phyloP scores from a whole-genome alignment of 2,888 invertebrate genomes.

The Morinoia aosen region DNA sequence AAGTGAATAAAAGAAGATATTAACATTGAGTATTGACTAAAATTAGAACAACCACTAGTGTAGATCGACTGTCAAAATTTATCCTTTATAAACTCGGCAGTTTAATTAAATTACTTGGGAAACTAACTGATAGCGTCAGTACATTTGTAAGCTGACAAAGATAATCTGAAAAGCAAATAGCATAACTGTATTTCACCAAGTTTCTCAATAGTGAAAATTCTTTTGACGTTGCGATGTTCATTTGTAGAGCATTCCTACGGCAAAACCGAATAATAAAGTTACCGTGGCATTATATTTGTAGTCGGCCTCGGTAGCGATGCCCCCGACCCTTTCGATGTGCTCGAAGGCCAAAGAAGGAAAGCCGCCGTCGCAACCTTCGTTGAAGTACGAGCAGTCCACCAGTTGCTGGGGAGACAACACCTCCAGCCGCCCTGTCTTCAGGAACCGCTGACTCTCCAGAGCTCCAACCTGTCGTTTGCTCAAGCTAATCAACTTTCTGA shows the following conservation, averaged over 20 bases:
- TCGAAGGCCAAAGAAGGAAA: neutral
- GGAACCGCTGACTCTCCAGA: neutral
- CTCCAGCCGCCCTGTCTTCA: neutral
- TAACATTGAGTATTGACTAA: neutral
- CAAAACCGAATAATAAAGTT: neutral
- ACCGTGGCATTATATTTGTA: neutral
- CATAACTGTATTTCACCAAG: neutral
- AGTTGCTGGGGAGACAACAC: neutral
- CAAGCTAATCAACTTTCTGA: no score
- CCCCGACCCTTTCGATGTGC: neutral
- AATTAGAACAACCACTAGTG: neutral
- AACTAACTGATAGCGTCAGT: neutral
- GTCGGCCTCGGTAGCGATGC: neutral
- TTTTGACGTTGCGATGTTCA: no score
- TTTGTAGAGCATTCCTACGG: no score
- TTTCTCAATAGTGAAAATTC: neutral
- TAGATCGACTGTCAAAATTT: neutral
- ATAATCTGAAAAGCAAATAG: neutral
- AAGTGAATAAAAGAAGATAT: no score
- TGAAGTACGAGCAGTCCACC: neutral
- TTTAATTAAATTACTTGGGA: neutral
- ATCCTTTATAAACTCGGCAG: no score
- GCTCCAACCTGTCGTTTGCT: neutral
- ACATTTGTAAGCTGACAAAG: neutral
- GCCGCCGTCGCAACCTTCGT: neutral